Evolutionary conservation across 2,113 vertebrate genomes (phyloP), one percentile per base, ranked within the genome.

Genomic region (Piaya cayana): DNA sequence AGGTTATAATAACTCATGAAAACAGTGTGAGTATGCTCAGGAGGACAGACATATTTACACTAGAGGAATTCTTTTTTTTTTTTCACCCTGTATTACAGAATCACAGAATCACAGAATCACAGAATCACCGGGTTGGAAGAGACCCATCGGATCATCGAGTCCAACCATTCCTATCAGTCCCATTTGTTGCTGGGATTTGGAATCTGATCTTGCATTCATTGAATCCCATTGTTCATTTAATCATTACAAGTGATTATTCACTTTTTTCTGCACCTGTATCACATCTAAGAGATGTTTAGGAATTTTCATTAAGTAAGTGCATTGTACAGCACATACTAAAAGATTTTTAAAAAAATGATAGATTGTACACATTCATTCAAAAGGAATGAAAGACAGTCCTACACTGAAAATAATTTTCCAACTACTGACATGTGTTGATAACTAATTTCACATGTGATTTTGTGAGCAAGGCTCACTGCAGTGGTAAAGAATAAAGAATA

Each of bases 11-110:
- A n/a, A 22, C 22, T 50, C 32, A 55, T 50, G 2, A 42, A 82
- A 92, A 86, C 2, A 53, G 8, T 29, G 15, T 69, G 15, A 52
- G 30, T 65, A 25, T 6, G 55, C 49, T 67, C n/a, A 72, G 15
- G 29, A 30, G 10, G 7, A 77, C 4, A 17, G 4, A 4, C 1
- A 9, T 12, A 1, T 42, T 72, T 80, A 4, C 11, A 32, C 5
- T 39, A 67, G 12, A 82, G 27, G 21, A 63, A 52, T 2, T 39
- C 3, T 36, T 8, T 8, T 42, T 42, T 87, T 79, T 76, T 71
- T 4, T 7, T n/a, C n/a, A n/a, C n/a, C n/a, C n/a, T n/a, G n/a
- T n/a, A n/a, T n/a, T n/a, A n/a, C n/a, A n/a, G n/a, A n/a, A n/a
- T n/a, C n/a, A n/a, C n/a, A n/a, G n/a, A n/a, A n/a, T n/a, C n/a